phyloP scores from a whole-genome alignment of 92 coral and sea anemone genomes.

The Bergia puertoricense region DNA sequence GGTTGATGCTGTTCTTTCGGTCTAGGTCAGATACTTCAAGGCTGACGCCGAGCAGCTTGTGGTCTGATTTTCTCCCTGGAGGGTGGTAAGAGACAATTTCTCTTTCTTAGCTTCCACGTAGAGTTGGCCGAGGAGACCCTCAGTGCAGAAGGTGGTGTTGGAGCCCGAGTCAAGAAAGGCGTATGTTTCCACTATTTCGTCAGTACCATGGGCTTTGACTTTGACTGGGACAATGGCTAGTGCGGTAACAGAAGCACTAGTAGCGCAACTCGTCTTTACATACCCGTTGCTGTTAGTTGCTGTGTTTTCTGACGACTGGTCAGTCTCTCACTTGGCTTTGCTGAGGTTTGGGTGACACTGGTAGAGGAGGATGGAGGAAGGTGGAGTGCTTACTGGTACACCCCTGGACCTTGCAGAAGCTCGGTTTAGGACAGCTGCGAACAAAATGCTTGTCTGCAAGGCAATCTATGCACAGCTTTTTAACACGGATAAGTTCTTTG shows the following conservation, averaged over 20 bases:
- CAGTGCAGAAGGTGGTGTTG: slow-evolving; percentile 51
- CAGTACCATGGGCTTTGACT: slow-evolving; percentile 36
- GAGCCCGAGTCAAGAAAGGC: slow-evolving; percentile 54
- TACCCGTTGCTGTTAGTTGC: slow-evolving; percentile 10
- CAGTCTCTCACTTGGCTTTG: not conserved
- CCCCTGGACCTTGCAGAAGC: slow-evolving; percentile 63
- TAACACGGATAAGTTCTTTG: slow-evolving; percentile 38
- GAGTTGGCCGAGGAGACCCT: slow-evolving; percentile 32
- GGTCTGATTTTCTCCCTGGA: slow-evolving; percentile 31
- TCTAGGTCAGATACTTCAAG: slow-evolving; percentile 40
- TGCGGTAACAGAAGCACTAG: slow-evolving; percentile 30
- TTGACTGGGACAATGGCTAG: slow-evolving; percentile 52
- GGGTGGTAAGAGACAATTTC: slow-evolving; percentile 37
- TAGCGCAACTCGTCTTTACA: not conserved
- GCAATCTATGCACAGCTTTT: slow-evolving; percentile 58
- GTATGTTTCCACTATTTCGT: slow-evolving; percentile 26
- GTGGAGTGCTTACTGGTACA: slow-evolving; percentile 67
- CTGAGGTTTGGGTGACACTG: not conserved
- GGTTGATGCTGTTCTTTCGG: slow-evolving; percentile 26
- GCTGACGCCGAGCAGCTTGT: slow-evolving; percentile 23
- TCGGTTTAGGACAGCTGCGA: slow-evolving; percentile 40
- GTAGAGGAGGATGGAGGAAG: slow-evolving; percentile 50
- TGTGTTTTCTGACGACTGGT: not conserved
- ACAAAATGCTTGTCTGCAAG: slow-evolving; percentile 53
- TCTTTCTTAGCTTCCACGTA: slow-evolving; percentile 18